phyloP scores from a whole-genome alignment of 2,113 vertebrate species.

The Nyctereutes procyonoides region DNA sequence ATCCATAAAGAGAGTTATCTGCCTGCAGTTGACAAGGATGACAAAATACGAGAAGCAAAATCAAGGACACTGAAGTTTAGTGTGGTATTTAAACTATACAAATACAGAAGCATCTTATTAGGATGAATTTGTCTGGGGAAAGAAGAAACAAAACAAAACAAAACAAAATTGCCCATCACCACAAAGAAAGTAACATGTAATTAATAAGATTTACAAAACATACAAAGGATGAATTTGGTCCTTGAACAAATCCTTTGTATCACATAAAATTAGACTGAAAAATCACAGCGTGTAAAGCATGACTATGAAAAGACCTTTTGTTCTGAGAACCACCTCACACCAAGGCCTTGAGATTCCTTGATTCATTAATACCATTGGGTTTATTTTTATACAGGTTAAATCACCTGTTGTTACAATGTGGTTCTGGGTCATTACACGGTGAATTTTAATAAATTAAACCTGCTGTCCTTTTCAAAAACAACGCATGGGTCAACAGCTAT shows the following conservation, averaged over 20 bases:
- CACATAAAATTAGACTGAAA: not conserved
- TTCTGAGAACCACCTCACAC: not conserved
- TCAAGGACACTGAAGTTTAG: not conserved
- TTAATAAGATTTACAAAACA: slow-evolving; percentile 39
- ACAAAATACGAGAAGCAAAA: slow-evolving; percentile 24
- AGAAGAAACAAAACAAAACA: slow-evolving; percentile 13
- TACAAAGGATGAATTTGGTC: not conserved
- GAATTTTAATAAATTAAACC: slow-evolving; percentile 77
- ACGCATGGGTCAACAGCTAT: slow-evolving; percentile 80
- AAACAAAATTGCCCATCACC: not conserved
- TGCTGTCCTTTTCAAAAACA: slow-evolving; percentile 78
- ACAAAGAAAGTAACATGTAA: slow-evolving; percentile 24
- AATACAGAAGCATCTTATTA: not conserved
- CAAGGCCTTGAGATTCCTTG: slow-evolving; percentile 36
- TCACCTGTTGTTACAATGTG: slow-evolving; percentile 77
- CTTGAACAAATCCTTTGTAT: not conserved
- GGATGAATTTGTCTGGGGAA: not conserved
- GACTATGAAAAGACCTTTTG: slow-evolving; percentile 7
- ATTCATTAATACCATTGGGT: slow-evolving; percentile 59
- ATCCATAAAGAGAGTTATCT: not conserved
- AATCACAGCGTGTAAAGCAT: not conserved
- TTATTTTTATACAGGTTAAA: slow-evolving; percentile 80
- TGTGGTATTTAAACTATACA: not conserved
- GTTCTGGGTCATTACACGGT: slow-evolving; percentile 73
- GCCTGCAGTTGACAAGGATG: not conserved